Percentiles rank a stretch among this genome's conserved stretches.
Conservation (phyloP, 2,113 vertebrate species). For the Malurus elegans region DNA sequence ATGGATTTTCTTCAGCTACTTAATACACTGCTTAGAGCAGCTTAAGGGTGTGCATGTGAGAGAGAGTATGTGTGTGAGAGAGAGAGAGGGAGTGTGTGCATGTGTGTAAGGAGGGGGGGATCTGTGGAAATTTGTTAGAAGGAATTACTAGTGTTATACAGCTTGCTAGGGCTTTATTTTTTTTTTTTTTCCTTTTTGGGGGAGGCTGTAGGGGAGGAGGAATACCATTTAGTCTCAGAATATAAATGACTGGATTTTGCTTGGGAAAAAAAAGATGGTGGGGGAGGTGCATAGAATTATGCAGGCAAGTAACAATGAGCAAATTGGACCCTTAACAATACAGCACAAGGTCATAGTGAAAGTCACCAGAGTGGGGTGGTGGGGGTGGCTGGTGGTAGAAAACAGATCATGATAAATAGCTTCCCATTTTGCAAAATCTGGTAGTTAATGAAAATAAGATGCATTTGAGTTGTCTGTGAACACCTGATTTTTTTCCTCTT, state of each 20-base stretch:
- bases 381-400: conserved; percentile 86
- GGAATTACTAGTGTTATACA: conserved; percentile 85
- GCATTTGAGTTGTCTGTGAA: conserved; percentile 75
- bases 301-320: conserved; percentile 91
- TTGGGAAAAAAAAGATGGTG: conserved; percentile 61
- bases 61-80: conserved; percentile 46
- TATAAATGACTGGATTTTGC: conserved; percentile 90
- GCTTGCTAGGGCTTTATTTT: conserved; percentile 67
- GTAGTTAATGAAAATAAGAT: conserved; percentile 91
- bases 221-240: conserved; percentile 86
- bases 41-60: conserved; percentile 78
- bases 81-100: neutral
- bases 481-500: conserved; percentile 73
- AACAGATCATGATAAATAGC: conserved; percentile 96
- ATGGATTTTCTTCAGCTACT: conserved; percentile 87
- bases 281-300: conserved; percentile 87
- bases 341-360: conserved; percentile 90
- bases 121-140: conserved; percentile 83
- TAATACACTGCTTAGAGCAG: conserved; percentile 94
- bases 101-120: conserved; percentile 59
- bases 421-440: conserved; percentile 93
- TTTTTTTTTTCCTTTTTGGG: neutral
- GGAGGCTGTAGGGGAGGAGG: conserved; percentile 73
- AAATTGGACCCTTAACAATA: conserved; percentile 86
- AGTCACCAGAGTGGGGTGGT: conserved; percentile 83